Conservation (phyloP, 2,797 vertebrate genomes). For the Tapirus indicus region DNA sequence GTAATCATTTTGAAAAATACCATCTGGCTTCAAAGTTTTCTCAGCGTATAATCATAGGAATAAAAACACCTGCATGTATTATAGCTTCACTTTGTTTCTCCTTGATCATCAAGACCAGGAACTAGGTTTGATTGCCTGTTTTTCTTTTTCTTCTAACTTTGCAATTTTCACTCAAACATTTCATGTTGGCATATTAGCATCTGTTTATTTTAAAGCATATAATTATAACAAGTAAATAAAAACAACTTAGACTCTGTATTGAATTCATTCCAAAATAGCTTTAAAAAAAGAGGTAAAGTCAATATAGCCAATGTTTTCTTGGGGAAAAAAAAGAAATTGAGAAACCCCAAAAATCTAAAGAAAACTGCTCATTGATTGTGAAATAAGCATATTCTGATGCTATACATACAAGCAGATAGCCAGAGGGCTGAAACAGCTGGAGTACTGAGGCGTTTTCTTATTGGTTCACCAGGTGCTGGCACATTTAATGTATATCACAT, state of each 20-base stretch:
- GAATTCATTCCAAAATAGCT: conserved; percentile 10
- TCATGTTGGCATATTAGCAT: not conserved
- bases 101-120: not conserved
- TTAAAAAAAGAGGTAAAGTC: not conserved
- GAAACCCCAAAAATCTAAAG: not conserved
- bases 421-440: not conserved
- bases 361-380: not conserved
- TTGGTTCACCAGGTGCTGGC: not conserved
- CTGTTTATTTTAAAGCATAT: conserved; percentile 8
- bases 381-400: not conserved
- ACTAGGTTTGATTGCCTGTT: not conserved
- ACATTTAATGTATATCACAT: rapidly evolving
- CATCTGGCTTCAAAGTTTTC: not conserved
- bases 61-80: conserved; percentile 42
- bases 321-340: not conserved
- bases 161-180: conserved; percentile 24
- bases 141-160: conserved; percentile 36
- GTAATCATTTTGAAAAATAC: not conserved
- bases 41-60: not conserved
- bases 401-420: not conserved
- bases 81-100: conserved; percentile 14
- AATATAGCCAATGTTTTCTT: not conserved
- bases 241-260: not conserved
- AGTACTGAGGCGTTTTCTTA: not conserved
- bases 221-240: conserved; percentile 60